Evolutionary conservation across 2,888 invertebrate genomes (phyloP).

Genomic region (Apoda limacodes): DNA sequence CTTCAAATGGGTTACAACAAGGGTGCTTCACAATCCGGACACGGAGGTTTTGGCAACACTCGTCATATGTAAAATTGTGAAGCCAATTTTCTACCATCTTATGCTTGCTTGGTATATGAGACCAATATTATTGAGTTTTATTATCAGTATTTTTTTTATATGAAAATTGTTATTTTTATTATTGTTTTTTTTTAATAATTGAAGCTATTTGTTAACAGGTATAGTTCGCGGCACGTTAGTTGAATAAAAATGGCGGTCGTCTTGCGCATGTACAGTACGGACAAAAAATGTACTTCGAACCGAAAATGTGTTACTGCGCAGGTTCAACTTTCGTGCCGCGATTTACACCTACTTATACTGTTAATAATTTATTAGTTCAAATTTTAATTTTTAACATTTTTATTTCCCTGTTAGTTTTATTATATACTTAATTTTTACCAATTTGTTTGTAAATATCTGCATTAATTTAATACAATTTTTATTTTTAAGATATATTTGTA

Average conservation of each 20-base stretch:
- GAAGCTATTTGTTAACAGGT: neutral
- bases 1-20: conserved; percentile 97
- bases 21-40: conserved; percentile 92
- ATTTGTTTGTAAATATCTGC: too few relatives aligned
- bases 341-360: too few relatives aligned
- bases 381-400: too few relatives aligned
- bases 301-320: too few relatives aligned
- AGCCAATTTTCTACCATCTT: neutral
- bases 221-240: neutral
- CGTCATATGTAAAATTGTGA: conserved; percentile 81
- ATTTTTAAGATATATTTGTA: too few relatives aligned
- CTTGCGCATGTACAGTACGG: neutral
- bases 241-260: neutral
- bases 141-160: neutral
- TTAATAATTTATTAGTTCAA: too few relatives aligned
- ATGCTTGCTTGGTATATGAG: conserved; percentile 23
- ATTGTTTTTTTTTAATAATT: neutral
- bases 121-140: conserved; percentile 28
- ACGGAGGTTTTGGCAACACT: conserved; percentile 91
- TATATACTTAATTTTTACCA: too few relatives aligned
- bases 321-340: too few relatives aligned
- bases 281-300: neutral
- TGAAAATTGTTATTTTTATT: neutral
- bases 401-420: too few relatives aligned
- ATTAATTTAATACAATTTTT: too few relatives aligned